A percentile compares a stretch with the other conserved stretches of the same genome.
phyloP scores from a whole-genome alignment of 2,888 invertebrate species.

The Metalampra italica region DNA sequence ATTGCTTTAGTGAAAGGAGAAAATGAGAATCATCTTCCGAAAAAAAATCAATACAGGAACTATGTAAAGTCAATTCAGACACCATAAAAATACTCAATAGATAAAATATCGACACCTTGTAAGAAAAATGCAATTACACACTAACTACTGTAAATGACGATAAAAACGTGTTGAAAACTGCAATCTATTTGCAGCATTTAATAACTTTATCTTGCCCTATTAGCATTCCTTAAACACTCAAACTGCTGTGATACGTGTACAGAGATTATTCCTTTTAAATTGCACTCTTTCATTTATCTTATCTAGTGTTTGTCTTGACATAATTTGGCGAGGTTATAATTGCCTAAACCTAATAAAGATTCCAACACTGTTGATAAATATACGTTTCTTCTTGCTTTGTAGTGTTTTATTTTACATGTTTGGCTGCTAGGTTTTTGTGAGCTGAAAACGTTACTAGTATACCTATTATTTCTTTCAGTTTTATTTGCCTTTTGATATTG shows the following conservation, averaged over 20 bases:
- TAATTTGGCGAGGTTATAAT: slow-evolving; percentile 25
- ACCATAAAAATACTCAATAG: no score
- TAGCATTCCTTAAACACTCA: neutral
- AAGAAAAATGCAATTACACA: slow-evolving; percentile 4
- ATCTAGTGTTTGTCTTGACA: slow-evolving; percentile 24
- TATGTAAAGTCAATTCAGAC: no score
- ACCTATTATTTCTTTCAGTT: no score
- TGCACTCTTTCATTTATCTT: slow-evolving; percentile 17
- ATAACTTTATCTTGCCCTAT: neutral
- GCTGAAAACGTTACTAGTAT: no score
- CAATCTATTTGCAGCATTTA: neutral
- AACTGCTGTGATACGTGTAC: neutral
- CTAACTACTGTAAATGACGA: no score
- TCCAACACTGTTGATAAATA: neutral
- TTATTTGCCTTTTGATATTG: no score
- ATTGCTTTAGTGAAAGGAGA: no score
- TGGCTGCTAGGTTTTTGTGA: no score
- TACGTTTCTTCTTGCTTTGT: no score
- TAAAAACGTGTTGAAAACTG: neutral
- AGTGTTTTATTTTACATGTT: no score
- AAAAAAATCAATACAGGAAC: no score
- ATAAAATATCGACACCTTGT: neutral
- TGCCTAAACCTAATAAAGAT: neutral
- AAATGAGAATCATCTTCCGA: no score
- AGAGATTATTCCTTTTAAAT: slow-evolving; percentile 19